Percentiles rank a stretch among this genome's conserved stretches.
Evolutionary conservation across 2,113 vertebrate genomes (phyloP).

Genomic region (Bubo blakistoni): DNA sequence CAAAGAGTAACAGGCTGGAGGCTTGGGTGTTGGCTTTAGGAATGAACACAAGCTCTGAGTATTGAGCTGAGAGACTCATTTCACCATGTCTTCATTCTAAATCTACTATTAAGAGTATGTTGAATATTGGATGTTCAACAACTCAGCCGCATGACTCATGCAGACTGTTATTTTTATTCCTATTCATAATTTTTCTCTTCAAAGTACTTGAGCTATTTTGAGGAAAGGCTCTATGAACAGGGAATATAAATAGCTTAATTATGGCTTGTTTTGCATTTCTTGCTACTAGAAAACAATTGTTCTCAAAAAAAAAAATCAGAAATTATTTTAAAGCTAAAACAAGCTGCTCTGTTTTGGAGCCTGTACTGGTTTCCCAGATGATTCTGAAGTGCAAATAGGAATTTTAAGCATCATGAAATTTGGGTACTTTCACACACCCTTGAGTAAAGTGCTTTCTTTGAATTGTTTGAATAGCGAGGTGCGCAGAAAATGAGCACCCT

Average conservation of each 20-base stretch:
- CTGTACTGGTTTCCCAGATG: not conserved
- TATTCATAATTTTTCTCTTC: slow-evolving; percentile 60
- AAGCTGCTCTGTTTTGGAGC: not conserved
- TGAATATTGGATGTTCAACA: slow-evolving; percentile 28
- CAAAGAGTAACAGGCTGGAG: not conserved
- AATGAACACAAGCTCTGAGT: not conserved
- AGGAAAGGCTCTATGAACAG: slow-evolving; percentile 49
- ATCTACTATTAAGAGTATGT: slow-evolving; percentile 28
- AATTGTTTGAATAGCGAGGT: not conserved
- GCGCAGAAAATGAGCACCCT: not conserved
- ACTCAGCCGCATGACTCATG: slow-evolving; percentile 48
- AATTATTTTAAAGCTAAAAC: slow-evolving; percentile 15
- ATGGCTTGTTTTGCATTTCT: slow-evolving; percentile 45
- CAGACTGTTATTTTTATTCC: slow-evolving; percentile 52
- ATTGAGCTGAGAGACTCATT: slow-evolving; percentile 3
- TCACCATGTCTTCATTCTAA: not conserved
- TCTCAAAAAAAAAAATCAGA: not conserved
- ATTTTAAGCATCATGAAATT: not conserved
- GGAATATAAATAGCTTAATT: slow-evolving; percentile 60
- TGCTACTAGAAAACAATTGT: slow-evolving; percentile 57
- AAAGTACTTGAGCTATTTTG: slow-evolving; percentile 54
- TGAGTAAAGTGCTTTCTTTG: slow-evolving; percentile 21
- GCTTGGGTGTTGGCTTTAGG: not conserved
- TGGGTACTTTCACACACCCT: not conserved
- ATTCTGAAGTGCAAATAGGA: slow-evolving; percentile 19